Base-by-base conservation (phyloP, 2,113 vertebrate species). In the Deroptyus accipitrinus region DNA sequence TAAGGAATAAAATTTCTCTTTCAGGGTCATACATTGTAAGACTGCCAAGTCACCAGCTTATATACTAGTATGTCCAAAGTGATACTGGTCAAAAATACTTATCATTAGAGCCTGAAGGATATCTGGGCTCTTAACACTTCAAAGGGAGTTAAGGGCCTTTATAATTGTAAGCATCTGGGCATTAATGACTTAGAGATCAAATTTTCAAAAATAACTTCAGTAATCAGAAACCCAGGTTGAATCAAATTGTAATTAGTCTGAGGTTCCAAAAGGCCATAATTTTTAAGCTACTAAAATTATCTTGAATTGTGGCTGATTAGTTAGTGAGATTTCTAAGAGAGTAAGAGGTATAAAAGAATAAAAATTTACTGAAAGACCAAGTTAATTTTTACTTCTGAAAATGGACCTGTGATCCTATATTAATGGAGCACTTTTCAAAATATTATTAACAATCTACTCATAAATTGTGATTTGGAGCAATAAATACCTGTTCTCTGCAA, bases 131-230 rank as follows among this genome's bases (percentile, higher is more conserved):
- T 88, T 51, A 81, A 52, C 59, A 57, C 24, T 66, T 93, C 48
- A 66, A 59, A 83, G 31, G 22, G 11, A 83, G 31, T 83, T 83
- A 69, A 94, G 33, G 31, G 22, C 15, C 59, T 57, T 88, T 49
- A 41, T 66, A 92, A 94, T 44, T 81, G 64, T 63, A 92, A 83
- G 83, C 46, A 78, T 81, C 37, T 94, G 52, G 52, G 12, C 35
- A 80, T 44, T 75, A 84, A 86, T 78, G 73, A 89, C 52, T 82
- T 79, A 73, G 48, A 68, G 30, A 92, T 83, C 62, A 15, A 82
- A 76, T 70, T 91, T 95, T 85, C 52, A 85, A 73, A 95, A 94
- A 49, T 69, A 89, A 83, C 35, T 93, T 75, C 82, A 67, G 28
- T n/a, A 87, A 94, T 95, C 84, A 85, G 66, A 85, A 91, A 41